Evolutionary conservation across 2,888 invertebrate genomes (phyloP), one percentile per base, ranked within the genome.

Genomic region (Chymomyza fuscimana): DNA sequence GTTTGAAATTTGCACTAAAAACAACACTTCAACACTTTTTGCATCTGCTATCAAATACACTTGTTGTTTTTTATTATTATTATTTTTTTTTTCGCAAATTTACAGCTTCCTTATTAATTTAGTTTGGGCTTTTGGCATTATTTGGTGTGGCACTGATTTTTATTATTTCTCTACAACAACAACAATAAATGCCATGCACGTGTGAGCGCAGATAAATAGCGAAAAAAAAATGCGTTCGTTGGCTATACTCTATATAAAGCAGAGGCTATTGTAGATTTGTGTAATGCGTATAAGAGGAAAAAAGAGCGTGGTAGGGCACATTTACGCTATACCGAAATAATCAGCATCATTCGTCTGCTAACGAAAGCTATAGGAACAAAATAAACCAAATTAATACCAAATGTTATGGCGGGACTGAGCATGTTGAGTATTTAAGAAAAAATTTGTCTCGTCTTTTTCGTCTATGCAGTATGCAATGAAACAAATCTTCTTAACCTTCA

Each of bases 41-140:
- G 15, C 15, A 52, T 19, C 10, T 52, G 19, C 40, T 32, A 32
- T 32, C 5, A 32, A 32, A 46, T 15, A 46, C 40, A 12, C 22
- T 58, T 58, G 58, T 58, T 25, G 29, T 22, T 0, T 51, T 75
- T 51, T 75, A 70, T 80, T 82, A 68, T 76, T 76, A 72, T 25
- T 16, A 32, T 9, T 7, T 12, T 46, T 19, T 58, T n/a, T 58
- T 58, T 65, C 63, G 74, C 80, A 85, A 85, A 85, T 86, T 86
- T 82, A 75, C 82, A 76, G 80, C 67, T 85, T 85, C 85, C 85
- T 85, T 81, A 87, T 85, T 85, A 81, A 73, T 77, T 82, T 82
- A 64, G 74, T 79, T 69, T 66, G 65, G 56, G 68, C 67, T 72
- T 67, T 70, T 69, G 67, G 72, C 52, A 73, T 77, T 67, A 69